These are phyloP conservation scores for Heliothis virescens DNA, from an alignment of 1,140 invertebrate species.

Conservation along the genomic window DNA sequence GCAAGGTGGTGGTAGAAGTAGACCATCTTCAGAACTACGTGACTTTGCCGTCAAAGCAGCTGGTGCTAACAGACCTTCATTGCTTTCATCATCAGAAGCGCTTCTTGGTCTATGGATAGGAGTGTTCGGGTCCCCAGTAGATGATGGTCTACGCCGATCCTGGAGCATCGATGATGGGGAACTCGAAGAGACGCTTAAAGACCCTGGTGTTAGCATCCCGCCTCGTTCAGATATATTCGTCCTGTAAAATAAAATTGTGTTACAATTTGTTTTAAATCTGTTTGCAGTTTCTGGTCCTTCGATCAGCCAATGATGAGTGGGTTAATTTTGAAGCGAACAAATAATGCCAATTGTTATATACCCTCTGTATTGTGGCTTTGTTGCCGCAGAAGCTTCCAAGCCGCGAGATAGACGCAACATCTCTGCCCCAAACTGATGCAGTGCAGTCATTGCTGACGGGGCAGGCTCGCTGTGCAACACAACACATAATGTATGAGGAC, in stretches of 20 bases:
- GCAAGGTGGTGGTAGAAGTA: constrained; percentile 90
- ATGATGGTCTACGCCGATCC: constrained; percentile 75
- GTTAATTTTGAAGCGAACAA: constrained; percentile 62
- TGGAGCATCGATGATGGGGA: constrained; percentile 81
- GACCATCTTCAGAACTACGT: constrained; percentile 81
- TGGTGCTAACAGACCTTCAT: constrained; percentile 77
- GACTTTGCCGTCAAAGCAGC: constrained; percentile 75
- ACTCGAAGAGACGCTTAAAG: constrained; percentile 78
- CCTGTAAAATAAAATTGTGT: constrained; percentile 63
- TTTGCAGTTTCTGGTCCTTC: constrained; percentile 2
- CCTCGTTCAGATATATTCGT: constrained; percentile 76
- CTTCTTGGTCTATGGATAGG: constrained; percentile 76
- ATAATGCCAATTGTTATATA: constrained; percentile 76
- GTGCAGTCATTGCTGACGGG: constrained; percentile 92
- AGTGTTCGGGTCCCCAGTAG: constrained; percentile 68
- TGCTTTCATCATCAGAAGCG: constrained; percentile 80
- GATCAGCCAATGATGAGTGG: constrained; percentile 35
- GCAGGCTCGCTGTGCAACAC: constrained; percentile 89
- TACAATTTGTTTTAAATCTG: not conserved
- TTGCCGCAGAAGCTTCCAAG: constrained; percentile 87
- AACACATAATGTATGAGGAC: constrained; percentile 66
- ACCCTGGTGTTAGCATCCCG: constrained; percentile 79
- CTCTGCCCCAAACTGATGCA: constrained; percentile 93
- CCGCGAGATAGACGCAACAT: constrained; percentile 93
- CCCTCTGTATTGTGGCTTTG: constrained; percentile 79